Conservation (phyloP, 2,888 invertebrate genomes). For the Lasioglossum leucozonium region DNA sequence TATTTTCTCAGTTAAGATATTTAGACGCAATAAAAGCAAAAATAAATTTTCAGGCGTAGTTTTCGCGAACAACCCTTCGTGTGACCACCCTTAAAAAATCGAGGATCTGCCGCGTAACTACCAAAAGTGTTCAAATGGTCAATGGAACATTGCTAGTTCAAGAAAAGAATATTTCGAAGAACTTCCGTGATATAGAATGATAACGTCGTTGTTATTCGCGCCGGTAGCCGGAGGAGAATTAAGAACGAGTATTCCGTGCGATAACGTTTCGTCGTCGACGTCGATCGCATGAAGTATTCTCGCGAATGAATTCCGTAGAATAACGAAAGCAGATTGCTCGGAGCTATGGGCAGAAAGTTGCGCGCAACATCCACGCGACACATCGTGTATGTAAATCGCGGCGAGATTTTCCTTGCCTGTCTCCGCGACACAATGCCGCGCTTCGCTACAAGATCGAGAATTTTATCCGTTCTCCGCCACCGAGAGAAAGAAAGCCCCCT, state of each 20-base stretch:
- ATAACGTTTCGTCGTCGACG: neutral
- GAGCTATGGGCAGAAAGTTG: neutral
- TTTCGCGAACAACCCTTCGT: too few relatives aligned
- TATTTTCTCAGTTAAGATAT: too few relatives aligned
- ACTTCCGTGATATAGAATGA: neutral
- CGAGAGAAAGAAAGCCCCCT: neutral
- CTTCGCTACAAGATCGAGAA: constrained; percentile 3
- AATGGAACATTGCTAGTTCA: too few relatives aligned
- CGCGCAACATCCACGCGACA: neutral
- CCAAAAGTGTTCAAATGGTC: neutral
- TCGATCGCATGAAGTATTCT: neutral
- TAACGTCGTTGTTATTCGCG: neutral
- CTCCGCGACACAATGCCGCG: neutral
- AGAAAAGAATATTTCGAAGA: too few relatives aligned
- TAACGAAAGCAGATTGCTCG: constrained; percentile 12
- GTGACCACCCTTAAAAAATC: too few relatives aligned
- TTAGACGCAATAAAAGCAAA: too few relatives aligned
- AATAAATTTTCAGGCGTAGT: too few relatives aligned
- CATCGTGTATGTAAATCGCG: constrained; percentile 11
- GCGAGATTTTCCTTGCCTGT: constrained; percentile 16
- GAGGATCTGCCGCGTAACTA: too few relatives aligned
- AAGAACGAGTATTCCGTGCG: neutral
- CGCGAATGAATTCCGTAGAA: neutral
- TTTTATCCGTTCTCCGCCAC: constrained; percentile 7
- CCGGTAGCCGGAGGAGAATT: neutral